These are phyloP conservation scores for Drosophila mayaguana DNA, from an alignment of 2,888 invertebrate genomes.

Conservation along the genomic window DNA sequence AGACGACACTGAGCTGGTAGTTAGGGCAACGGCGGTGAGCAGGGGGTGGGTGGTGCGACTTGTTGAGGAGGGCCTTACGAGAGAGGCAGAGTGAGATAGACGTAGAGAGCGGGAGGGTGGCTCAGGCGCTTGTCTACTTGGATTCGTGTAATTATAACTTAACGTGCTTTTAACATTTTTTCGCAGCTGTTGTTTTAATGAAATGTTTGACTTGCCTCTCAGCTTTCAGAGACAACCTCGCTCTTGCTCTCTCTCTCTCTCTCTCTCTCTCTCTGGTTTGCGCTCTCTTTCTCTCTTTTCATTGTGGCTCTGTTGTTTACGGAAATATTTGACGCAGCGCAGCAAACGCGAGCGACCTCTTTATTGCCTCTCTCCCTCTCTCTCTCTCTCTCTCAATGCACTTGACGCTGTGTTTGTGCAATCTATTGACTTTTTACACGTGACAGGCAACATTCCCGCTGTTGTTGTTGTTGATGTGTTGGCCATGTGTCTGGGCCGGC, in stretches of 20 bases:
- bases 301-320: conserved; percentile 48
- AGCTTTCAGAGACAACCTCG: conserved; percentile 8
- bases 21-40: not conserved
- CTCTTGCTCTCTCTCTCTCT: not conserved
- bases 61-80: not conserved
- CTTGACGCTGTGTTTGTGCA: conserved; percentile 72
- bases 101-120: not conserved
- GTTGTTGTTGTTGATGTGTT: conserved; percentile 23
- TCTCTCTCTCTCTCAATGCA: conserved; percentile 28
- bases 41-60: not conserved
- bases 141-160: conserved; percentile 63
- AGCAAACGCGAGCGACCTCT: conserved; percentile 70
- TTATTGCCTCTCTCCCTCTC: conserved; percentile 42
- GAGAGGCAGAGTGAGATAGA: not conserved
- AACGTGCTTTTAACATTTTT: conserved; percentile 53
- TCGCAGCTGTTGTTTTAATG: conserved; percentile 44
- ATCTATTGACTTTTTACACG: conserved; percentile 78
- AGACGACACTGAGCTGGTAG: conserved; percentile 50
- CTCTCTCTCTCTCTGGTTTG: not conserved
- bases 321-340: conserved; percentile 73
- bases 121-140: conserved; percentile 7
- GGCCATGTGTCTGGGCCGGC: conserved; percentile 40
- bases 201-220: conserved; percentile 51
- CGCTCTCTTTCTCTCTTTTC: conserved; percentile 8
- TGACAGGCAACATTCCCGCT: conserved; percentile 68